Evolutionary conservation across 1,140 invertebrate genomes (phyloP), one percentile per base, ranked within the genome.

Genomic region (Papilio polyxenes): DNA sequence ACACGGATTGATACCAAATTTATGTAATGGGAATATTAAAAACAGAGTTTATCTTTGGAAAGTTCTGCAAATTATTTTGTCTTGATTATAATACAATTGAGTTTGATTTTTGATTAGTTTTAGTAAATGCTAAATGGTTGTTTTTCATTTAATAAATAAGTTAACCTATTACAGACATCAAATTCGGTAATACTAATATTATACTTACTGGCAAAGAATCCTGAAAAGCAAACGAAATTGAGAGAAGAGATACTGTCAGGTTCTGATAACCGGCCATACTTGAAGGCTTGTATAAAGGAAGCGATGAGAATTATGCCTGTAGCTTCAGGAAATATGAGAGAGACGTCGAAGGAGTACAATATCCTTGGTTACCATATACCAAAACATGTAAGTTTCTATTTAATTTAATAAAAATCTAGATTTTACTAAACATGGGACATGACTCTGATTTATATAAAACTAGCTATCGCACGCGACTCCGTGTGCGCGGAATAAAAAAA

Each of bases 271-370:
- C 90, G 96, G 82, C 93, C 94, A 0, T 97, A 97, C 85, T 84
- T 97, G 3, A 96, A 95, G 82, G 96, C 96, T 15, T 96, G 96
- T 82, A 93, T 97, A 20, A 97, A 96, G 88, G 96, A 97, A 89
- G 94, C 95, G 3, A 94, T 96, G 51, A 94, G 96, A 77, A 81
- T 96, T 13, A 92, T 95, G 87, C 95, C 96, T 3, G 92, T 96
- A 3, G 92, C 94, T 0, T 86, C 94, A 0, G 95, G 95, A 17
- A 96, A 94, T 17, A 48, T 95, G 0, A 94, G 96, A 75, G 84
- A 85, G 48, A 93, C 95, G 37, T 90, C 92, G 0, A 95, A 95
- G 83, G 95, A 96, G 84, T 92, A 96, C 53, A 95, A 95, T 44
- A 77, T 96, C 0, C 89, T 93, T 48, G 96, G 96, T 4, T 96